These are phyloP conservation scores for Apodemia mormo DNA, from an alignment of 2,888 invertebrate genomes.

Conservation along the genomic window DNA sequence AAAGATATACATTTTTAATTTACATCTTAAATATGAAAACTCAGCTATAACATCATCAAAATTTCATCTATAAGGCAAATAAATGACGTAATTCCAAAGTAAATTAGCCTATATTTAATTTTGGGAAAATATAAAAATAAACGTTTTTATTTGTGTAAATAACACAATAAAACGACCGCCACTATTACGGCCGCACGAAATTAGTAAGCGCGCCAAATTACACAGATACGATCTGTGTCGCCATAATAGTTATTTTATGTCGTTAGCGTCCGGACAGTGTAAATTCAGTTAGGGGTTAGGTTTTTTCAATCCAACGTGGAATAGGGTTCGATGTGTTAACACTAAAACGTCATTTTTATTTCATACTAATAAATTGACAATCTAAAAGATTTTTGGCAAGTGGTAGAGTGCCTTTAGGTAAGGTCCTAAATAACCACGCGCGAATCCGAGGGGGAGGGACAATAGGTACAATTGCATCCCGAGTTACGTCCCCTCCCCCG, in stretches of 20 bases:
- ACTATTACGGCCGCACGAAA: conserved; percentile 68
- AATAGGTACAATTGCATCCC: no score
- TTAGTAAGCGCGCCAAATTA: conserved; percentile 72
- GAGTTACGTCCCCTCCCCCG: no score
- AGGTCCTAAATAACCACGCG: no score
- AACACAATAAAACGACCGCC: conserved; percentile 77
- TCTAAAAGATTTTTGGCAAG: no score
- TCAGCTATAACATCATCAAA: no score
- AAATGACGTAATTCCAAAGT: conserved; percentile 64
- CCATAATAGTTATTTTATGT: conserved; percentile 77
- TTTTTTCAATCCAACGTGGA: conserved; percentile 61
- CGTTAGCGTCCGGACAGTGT: conserved; percentile 75
- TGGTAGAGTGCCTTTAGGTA: no score
- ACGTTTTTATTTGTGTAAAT: conserved; percentile 82
- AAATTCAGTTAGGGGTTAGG: conserved; percentile 74
- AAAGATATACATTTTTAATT: no score
- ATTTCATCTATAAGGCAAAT: no score
- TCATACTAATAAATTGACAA: no score
- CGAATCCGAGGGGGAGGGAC: no score
- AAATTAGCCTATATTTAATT: conserved; percentile 80
- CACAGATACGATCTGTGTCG: conserved; percentile 74
- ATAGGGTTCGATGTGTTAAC: background rate
- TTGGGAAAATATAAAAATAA: conserved; percentile 82
- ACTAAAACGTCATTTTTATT: background rate
- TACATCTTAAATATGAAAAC: no score